Evolutionary conservation across 2,113 vertebrate genomes (phyloP), one percentile per base, ranked within the genome.

Genomic region (Lethenteron camtschaticum): DNA sequence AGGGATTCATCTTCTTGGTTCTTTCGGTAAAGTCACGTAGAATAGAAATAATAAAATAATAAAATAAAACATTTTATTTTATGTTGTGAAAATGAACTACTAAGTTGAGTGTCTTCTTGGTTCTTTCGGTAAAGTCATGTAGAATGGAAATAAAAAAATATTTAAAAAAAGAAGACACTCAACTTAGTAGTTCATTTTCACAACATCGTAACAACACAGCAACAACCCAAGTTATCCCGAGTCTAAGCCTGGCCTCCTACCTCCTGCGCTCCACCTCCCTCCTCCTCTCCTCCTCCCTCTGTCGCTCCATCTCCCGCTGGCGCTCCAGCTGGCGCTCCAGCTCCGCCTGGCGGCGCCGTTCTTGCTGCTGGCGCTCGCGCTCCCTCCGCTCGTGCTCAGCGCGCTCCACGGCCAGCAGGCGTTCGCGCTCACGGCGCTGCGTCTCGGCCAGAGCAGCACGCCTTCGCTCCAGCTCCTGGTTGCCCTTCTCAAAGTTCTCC

Each of bases 401-500:
- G 9, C 90, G 77, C 75, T 99, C 94, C 68, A 95, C 79, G 11
- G 90, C 81, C 0, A 89, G 90, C 72, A 99, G 79, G 1, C 94
- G 78, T 79, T 99, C 92, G 76, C 92, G 89, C 73, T 99, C 94
- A 69, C 95, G 91, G 70, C 94, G 86, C 73, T 99, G 94, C 78
- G 85, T 90, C 76, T 99, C 94, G 75, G 91, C 75, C 41, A 99
- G 83, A 0, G 90, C 89, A 73, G 91, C 89, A 2, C 94, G 76
- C 2, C 94, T 80, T 72, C 96, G 96, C 79, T 99, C 94, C 79
- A 99, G 76, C 73, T 99, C 94, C 78, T 96, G 83, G 74, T 87
- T 99, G 11, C 94, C 94, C 2, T 91, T 85, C 75, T 96, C 94
- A 60, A 99, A 99, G 76, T 99, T 99, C 76, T 96, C 92, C 55